phyloP scores from a whole-genome alignment of 2,113 vertebrate species.

The Sitta europaea region DNA sequence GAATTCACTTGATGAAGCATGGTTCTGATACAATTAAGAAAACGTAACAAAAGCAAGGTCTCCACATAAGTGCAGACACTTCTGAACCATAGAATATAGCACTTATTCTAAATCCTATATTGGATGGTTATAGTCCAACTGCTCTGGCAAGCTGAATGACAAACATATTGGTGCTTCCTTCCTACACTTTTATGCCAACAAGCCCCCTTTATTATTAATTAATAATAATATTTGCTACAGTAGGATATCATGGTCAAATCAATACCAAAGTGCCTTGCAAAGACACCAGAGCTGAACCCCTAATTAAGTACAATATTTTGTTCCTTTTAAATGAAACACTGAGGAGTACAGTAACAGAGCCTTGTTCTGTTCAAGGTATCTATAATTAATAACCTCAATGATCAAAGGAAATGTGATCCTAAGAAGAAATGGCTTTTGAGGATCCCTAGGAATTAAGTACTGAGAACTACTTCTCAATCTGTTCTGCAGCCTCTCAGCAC shows the following conservation, averaged over 20 bases:
- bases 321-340: conserved; percentile 1
- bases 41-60: neutral
- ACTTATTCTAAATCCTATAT: neutral
- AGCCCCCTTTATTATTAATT: neutral
- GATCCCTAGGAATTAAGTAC: conserved; percentile 10
- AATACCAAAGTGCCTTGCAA: neutral
- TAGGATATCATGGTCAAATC: neutral
- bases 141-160: neutral
- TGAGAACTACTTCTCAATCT: neutral
- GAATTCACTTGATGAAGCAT: neutral
- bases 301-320: conserved; percentile 33
- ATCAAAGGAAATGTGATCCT: conserved; percentile 37
- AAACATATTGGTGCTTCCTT: neutral
- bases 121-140: neutral
- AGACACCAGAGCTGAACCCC: neutral
- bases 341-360: neutral
- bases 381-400: conserved; percentile 19
- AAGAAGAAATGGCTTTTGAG: conserved; percentile 23
- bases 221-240: neutral
- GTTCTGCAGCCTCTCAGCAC: neutral
- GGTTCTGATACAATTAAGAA: neutral
- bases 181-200: neutral
- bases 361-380: conserved; percentile 17
- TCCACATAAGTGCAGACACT: neutral
- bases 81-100: neutral